Percentiles rank a stretch among this genome's conserved stretches.
These are phyloP conservation scores for Pomatorhinus ruficollis DNA, from an alignment of 2,113 vertebrate species.

Conservation along the genomic window DNA sequence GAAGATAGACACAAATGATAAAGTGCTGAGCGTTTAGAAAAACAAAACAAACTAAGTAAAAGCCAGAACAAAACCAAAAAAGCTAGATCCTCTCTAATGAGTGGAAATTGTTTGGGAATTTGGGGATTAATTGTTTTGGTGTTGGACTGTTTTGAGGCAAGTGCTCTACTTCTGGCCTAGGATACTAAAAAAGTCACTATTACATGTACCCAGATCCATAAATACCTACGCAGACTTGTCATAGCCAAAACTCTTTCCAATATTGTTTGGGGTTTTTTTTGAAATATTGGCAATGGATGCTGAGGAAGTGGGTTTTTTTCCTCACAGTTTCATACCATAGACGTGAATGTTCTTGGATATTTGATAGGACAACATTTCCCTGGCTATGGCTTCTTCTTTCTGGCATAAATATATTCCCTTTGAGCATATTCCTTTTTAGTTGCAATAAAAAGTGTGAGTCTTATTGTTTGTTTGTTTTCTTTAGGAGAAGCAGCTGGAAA, in stretches of 20 bases:
- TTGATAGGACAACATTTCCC: slow-evolving; percentile 16
- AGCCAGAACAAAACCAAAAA: background rate
- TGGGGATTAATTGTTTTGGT: background rate
- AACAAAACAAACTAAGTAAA: background rate
- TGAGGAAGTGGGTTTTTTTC: background rate
- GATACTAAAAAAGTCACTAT: background rate
- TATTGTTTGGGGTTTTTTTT: background rate
- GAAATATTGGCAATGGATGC: background rate
- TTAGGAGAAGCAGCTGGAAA: slow-evolving; percentile 69
- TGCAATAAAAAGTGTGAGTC: slow-evolving; percentile 15
- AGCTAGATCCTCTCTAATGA: background rate
- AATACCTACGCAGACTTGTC: background rate
- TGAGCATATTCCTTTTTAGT: slow-evolving; percentile 48
- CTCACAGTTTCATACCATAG: background rate
- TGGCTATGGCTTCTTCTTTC: slow-evolving; percentile 35
- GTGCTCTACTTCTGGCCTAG: background rate
- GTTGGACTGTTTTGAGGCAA: background rate
- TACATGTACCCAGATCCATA: background rate
- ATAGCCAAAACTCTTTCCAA: background rate
- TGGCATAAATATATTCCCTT: slow-evolving; percentile 51
- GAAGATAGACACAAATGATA: background rate
- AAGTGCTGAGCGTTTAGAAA: background rate
- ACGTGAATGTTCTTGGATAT: slow-evolving; percentile 27
- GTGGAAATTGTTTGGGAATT: background rate
- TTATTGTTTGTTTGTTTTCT: slow-evolving; percentile 43